phyloP scores from a whole-genome alignment of 2,797 vertebrate genomes.

The Notolepis coatsorum region DNA sequence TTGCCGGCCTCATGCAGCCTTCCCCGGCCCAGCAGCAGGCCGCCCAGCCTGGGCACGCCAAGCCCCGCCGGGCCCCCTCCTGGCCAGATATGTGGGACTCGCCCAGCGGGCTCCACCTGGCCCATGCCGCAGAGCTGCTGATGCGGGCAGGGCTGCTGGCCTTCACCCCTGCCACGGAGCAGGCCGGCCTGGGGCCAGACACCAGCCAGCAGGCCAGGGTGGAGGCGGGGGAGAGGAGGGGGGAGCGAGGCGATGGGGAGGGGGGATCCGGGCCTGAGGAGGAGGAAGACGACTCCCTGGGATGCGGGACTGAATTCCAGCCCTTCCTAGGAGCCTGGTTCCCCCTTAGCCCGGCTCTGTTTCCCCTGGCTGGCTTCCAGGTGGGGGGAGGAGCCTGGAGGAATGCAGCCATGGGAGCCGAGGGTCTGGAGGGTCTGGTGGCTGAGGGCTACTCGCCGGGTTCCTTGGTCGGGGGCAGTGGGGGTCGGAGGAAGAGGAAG shows the following conservation, averaged over 20 bases:
- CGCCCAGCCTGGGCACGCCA: conserved; percentile 85
- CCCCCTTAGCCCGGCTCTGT: conserved; percentile 96
- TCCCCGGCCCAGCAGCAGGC: conserved; percentile 90
- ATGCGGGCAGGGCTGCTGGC: conserved; percentile 90
- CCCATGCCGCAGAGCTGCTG: conserved; percentile 95
- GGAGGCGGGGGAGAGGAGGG: conserved; percentile 77
- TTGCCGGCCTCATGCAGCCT: conserved; percentile 92
- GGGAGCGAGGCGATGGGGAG: conserved; percentile 84
- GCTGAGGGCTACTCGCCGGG: conserved; percentile 93
- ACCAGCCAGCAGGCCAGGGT: conserved; percentile 74
- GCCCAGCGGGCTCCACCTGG: conserved; percentile 93
- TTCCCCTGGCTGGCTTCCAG: conserved; percentile 95
- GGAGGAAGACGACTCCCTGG: conserved; percentile 87
- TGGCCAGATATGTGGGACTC: conserved; percentile 93
- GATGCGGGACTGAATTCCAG: conserved; percentile 92
- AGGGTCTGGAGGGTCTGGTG: conserved; percentile 89
- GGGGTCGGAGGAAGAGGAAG: conserved; percentile 96
- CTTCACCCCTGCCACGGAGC: conserved; percentile 73
- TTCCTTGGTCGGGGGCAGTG: conserved; percentile 79
- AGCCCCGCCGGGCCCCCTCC: conserved; percentile 90
- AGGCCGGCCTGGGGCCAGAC: conserved; percentile 72
- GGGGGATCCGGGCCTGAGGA: conserved; percentile 83
- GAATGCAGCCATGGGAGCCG: conserved; percentile 72
- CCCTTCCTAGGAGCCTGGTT: conserved; percentile 94
- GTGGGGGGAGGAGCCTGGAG: conserved; percentile 91